Base-by-base conservation (phyloP, 2,113 vertebrate species). In the Sialia sialis region DNA sequence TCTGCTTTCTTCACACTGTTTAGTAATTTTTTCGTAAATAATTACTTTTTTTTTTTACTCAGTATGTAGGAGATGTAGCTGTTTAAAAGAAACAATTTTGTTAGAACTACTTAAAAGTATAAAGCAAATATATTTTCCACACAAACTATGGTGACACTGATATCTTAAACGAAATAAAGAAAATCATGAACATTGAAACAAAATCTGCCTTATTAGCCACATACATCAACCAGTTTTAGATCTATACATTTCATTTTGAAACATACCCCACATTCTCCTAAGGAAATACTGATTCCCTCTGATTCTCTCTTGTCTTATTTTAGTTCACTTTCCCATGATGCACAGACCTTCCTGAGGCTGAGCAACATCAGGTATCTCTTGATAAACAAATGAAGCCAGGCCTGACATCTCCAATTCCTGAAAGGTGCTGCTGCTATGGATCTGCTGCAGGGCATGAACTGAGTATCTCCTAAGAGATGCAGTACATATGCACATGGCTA, bases 341-440 rank as follows among this genome's bases (percentile, higher is more conserved):
- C n/a, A 74, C 43, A 92, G 48, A 51, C 30, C 12, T 84, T 67
- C 22, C 68, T 44, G 27, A 22, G 25, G 39, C 36, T 81, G 20
- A 83, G 48, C 30, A 92, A 73, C 17, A 70, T 39, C 43, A 13
- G n/a, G 9, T 51, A 43, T 38, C 26, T 87, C 39, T 82, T 15
- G 5, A 64, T 17, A 69, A 83, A 69, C 12, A 49, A 75, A 79
- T 27, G 3, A 76, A 74, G 64, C 29, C 43, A 63, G 44, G 44
- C 27, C 51, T 56, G 79, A 74, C 68, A 92, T 43, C 23, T 67
- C 39, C 13, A 58, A 26, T 22, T 90, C 68, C 38, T 66, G 27
- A 3, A 17, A 74, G 55, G 56, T 0, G 0, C 34, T 81, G 0
- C n/a, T 78, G 76, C 60, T 26, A 26, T 14, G 41, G 56, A 86